These are phyloP conservation scores for Tricholauxania praeusta DNA, from an alignment of 2,888 invertebrate genomes.

Conservation along the genomic window DNA sequence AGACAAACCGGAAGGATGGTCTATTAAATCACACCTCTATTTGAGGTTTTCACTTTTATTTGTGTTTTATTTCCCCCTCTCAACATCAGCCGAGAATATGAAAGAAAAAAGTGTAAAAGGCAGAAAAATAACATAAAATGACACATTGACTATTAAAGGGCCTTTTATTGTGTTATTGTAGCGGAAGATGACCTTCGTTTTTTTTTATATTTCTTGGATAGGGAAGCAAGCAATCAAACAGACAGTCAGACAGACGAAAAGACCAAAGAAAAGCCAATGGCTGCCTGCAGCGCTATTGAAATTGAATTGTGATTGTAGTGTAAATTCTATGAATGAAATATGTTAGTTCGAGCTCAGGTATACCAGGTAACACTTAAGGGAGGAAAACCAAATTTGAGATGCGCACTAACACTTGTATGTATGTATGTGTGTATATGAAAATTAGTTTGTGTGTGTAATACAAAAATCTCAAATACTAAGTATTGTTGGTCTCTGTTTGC, in stretches of 20 bases:
- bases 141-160: constrained; percentile 7
- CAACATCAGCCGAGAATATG: background rate
- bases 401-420: no score
- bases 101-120: background rate
- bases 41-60: constrained; percentile 54
- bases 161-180: background rate
- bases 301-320: constrained; percentile 34
- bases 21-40: constrained; percentile 61
- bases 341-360: constrained; percentile 23
- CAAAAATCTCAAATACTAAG: no score
- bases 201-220: no score
- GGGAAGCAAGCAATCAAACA: background rate
- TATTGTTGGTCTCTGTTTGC: no score
- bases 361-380: no score
- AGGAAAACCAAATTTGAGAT: no score
- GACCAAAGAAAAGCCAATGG: constrained; percentile 30
- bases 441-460: no score
- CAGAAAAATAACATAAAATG: constrained; percentile 20
- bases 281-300: constrained; percentile 48
- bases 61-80: background rate
- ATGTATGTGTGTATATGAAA: no score
- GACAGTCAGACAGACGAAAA: background rate
- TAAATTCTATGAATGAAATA: constrained; percentile 28
- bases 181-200: constrained; percentile 5
- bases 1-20: constrained; percentile 55